phyloP scores from a whole-genome alignment of 2,113 vertebrate genomes.

The Cinclus mexicanus region DNA sequence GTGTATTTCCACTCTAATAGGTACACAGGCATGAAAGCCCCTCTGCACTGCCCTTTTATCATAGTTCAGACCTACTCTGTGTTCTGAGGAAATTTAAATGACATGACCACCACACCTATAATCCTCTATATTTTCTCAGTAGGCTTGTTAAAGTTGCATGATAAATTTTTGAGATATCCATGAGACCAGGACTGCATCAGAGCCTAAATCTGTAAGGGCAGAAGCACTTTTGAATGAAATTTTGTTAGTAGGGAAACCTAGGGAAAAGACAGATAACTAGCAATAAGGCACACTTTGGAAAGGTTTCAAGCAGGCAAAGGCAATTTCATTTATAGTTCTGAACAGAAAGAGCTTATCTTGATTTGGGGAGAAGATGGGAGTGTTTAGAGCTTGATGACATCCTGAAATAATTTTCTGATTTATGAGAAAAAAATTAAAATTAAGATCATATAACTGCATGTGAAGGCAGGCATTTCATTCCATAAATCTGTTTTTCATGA shows the following conservation, averaged over 20 bases:
- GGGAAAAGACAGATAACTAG: background rate
- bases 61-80: background rate
- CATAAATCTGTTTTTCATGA: background rate
- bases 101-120: fast-evolving
- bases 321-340: background rate
- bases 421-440: background rate
- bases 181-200: background rate
- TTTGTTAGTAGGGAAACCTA: background rate
- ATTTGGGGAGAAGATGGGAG: background rate
- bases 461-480: background rate
- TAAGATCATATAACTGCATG: background rate
- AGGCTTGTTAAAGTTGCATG: background rate
- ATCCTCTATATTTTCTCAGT: background rate
- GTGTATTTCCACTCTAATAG: background rate
- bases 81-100: background rate
- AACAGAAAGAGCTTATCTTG: background rate
- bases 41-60: background rate
- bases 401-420: background rate
- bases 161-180: background rate
- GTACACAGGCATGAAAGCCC: background rate
- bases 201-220: background rate
- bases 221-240: background rate
- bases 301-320: background rate
- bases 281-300: background rate
- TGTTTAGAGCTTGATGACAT: background rate